Evolutionary conservation across 2,888 invertebrate species (phyloP), one percentile per base, ranked within the genome.

Genomic region (Dysmachus trigonus): DNA sequence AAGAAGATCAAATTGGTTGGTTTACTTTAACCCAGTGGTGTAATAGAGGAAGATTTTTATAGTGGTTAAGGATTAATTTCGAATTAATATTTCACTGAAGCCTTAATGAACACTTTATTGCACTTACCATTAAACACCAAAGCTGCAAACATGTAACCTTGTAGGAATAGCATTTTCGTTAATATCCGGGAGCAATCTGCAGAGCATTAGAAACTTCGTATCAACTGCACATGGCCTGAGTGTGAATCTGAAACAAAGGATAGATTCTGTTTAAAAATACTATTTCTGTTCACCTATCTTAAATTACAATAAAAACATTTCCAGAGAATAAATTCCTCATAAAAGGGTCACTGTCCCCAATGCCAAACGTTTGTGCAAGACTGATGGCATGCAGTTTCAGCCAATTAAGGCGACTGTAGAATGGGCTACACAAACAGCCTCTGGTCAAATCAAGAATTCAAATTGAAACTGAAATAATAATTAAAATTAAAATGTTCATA

Each of bases 141-240:
- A 81, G 81, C n/a, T 62, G 33, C 33, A 30, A 81, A 8, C n/a
- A 81, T 2, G 53, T 53, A 47, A 33, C 62, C 62, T 53, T 30
- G 15, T 81, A 62, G 53, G 22, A 62, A 31, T 62, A 33, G 81
- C 81, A 81, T 81, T 62, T 53, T 81, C 33, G 22, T 27, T 33
- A 53, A 27, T 81, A 53, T 53, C 51, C 81, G 53, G 38, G 31
- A 81, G 30, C 27, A 31, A n/a, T 22, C 51, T 81, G 81, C 15
- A 51, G 33, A 81, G 62, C 81, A 81, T 53, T 81, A 81, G 81
- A 81, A 81, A 33, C 41, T 81, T 62, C 18, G 47, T 81, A 81
- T 81, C 81, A 81, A 81, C 81, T 81, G 81, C 53, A 81, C 81
- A 81, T 81, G 81, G 33, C 81, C 81, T 47, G 31, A 81, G 81